Base-by-base conservation (phyloP, 2,888 invertebrate genomes). In the Isoperla grammatica region DNA sequence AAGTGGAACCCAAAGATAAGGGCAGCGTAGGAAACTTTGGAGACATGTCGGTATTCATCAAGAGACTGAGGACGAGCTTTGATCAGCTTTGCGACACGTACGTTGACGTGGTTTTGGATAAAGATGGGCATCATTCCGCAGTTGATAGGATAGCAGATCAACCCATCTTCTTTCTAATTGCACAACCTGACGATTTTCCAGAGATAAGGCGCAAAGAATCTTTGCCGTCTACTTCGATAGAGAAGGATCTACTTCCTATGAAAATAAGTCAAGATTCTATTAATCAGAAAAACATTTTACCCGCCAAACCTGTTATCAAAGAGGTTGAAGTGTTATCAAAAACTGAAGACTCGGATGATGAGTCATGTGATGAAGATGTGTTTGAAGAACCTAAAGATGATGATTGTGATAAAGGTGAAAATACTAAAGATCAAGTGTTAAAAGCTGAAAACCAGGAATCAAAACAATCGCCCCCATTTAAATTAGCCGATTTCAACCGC, bases 111-210 rank as follows among this genome's bases (percentile, higher is more conserved):
- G 72, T 77, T 0, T 65, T 76, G 23, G 79, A 79, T 63, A 73
- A 75, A 46, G 75, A 77, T 39, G 78, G 78, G 0, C 71, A 71
- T 17, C 74, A 78, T 57, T 74, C 76, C 1, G 68, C 68, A 11
- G 67, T 68, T 0, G 71, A 71, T 54, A 65, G 69, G 35, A 73
- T 75, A 72, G 74, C 78, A 1, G 79, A 81, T 60, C 78, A 78
- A 63, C 80, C 81, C 23, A 77, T 83, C 9, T 82, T 81, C 65
- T 78, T 83, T 63, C 70, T 82, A 37, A 78, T 81, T 2, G 78
- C 81, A 0, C 78, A 79, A 57, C 78, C 80, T 1, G 81, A 82
- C 37, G 81, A 81, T 61, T 76, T 79, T 53, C 71, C 76, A 0
- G 74, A 75, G 58, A 71, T 75, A 23, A 71, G 69, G 4, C 68